A percentile compares a stretch with the other conserved stretches of the same genome.
Evolutionary conservation across 2,113 vertebrate genomes (phyloP).

Genomic region (Periophthalmodon schlosseri): DNA sequence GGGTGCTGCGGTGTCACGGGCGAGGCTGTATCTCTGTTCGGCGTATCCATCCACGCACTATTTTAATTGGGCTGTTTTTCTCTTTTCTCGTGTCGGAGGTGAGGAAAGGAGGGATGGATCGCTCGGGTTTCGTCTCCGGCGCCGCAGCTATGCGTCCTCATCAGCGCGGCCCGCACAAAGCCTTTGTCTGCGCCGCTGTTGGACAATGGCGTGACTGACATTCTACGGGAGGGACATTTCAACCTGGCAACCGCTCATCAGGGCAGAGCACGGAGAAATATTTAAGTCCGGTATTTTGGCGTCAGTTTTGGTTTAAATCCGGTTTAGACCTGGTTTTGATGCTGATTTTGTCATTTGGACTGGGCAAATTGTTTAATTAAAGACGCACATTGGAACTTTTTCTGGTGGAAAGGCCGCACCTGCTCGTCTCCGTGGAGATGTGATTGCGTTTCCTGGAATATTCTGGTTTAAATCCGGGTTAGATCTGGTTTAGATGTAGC

Average conservation of each 20-base stretch:
- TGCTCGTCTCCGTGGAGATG: too few species aligned
- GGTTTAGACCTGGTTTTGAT: too few species aligned
- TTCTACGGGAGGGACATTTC: constrained; percentile 47
- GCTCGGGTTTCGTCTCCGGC: constrained; percentile 67
- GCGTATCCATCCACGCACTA: constrained; percentile 77
- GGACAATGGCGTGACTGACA: constrained; percentile 53
- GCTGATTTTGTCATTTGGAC: too few species aligned
- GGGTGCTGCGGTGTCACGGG: constrained; percentile 70
- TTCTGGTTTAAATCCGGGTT: background rate
- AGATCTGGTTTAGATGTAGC: too few species aligned
- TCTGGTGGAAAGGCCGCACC: too few species aligned
- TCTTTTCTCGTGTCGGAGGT: constrained; percentile 51
- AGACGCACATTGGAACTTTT: too few species aligned
- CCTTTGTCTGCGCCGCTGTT: constrained; percentile 33
- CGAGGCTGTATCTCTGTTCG: constrained; percentile 74
- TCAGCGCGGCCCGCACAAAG: constrained; percentile 43
- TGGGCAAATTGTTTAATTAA: too few species aligned
- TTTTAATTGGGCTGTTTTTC: constrained; percentile 75
- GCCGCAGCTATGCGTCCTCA: constrained; percentile 65
- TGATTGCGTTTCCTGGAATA: too few species aligned
- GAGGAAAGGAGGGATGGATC: constrained; percentile 67
- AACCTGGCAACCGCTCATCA: background rate
- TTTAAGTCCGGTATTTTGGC: too few species aligned
- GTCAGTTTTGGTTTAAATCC: too few species aligned
- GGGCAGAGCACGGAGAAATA: background rate